Evolutionary conservation across 2,888 invertebrate genomes (phyloP), one percentile per base, ranked within the genome.

Genomic region (Pocota personata): DNA sequence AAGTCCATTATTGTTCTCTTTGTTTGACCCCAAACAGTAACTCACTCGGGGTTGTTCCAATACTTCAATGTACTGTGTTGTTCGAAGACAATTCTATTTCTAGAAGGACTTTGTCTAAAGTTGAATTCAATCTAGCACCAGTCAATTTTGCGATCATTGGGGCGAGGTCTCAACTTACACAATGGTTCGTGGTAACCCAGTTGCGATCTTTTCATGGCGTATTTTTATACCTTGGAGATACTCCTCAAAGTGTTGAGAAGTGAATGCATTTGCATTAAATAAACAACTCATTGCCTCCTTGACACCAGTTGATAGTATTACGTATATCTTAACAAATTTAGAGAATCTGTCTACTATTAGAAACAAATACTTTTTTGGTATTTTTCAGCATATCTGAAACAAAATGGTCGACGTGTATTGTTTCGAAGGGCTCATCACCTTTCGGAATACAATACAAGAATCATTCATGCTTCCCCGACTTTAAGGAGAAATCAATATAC

Each of bases 1-100:
- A n/a, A n/a, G n/a, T n/a, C n/a, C n/a, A n/a, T n/a, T n/a, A n/a
- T n/a, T n/a, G n/a, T 16, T 88, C 88, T 46, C 77, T 76, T 64
- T 90, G 90, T 37, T 86, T 30, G 6, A 88, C 58, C 1, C 89
- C 90, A 48, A 89, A 90, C 40, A 89, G 64, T 32, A 89, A 35
- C 46, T 75, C 87, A 79, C 88, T 88, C 0, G 89, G 89, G 0
- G 88, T 88, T 52, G 89, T 87, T 0, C 87, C 87, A 12, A 89
- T 88, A 5, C 88, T 62, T 57, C 88, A 88, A 55, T 87, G 82
- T 7, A 89, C 55, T 0, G 88, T 89, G 58, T 89, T 89, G 69
- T 89, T 89, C n/a, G 88, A 73, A 3, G 79, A 67, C 76, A 87
- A 89, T 75, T 89, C 88, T 19, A 78, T 88, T 4, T 87, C 27